Evolutionary conservation across 2,888 invertebrate species (phyloP).

Genomic region (Xanthorhoe designata): DNA sequence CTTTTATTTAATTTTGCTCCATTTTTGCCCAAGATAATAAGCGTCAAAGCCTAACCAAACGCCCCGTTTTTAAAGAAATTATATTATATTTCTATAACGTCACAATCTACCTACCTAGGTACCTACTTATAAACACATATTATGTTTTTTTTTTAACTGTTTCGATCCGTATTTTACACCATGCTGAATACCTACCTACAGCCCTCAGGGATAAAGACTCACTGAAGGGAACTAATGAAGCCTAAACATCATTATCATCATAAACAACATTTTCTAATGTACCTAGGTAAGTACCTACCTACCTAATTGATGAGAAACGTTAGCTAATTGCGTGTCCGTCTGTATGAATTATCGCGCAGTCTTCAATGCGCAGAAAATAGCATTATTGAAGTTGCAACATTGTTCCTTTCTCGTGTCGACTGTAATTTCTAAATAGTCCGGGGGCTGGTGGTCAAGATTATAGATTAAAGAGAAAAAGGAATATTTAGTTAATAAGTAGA

Average conservation of each 20-base stretch:
- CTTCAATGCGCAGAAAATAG: slow-evolving; percentile 41
- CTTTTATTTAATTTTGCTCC: no score
- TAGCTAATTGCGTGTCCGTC: slow-evolving; percentile 46
- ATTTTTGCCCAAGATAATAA: no score
- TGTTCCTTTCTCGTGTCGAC: slow-evolving; percentile 21
- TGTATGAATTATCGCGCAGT: slow-evolving; percentile 44
- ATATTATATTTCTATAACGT: no score
- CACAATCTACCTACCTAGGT: no score
- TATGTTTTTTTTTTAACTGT: no score
- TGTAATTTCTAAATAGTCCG: slow-evolving; percentile 7
- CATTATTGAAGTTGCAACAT: slow-evolving; percentile 33
- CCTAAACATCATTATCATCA: slow-evolving; percentile 36
- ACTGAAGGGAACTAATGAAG: slow-evolving; percentile 1
- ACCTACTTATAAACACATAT: no score
- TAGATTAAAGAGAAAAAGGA: not conserved
- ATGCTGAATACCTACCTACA: no score
- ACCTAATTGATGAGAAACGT: slow-evolving; percentile 40
- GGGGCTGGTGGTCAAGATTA: not conserved
- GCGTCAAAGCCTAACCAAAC: no score
- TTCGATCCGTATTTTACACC: no score
- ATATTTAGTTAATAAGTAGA: no score
- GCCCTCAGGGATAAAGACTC: no score
- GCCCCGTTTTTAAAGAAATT: no score
- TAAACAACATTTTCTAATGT: slow-evolving; percentile 42
- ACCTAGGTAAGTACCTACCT: slow-evolving; percentile 1